phyloP scores from a whole-genome alignment of 1,140 invertebrate species.

The Euura saliciscinereae region DNA sequence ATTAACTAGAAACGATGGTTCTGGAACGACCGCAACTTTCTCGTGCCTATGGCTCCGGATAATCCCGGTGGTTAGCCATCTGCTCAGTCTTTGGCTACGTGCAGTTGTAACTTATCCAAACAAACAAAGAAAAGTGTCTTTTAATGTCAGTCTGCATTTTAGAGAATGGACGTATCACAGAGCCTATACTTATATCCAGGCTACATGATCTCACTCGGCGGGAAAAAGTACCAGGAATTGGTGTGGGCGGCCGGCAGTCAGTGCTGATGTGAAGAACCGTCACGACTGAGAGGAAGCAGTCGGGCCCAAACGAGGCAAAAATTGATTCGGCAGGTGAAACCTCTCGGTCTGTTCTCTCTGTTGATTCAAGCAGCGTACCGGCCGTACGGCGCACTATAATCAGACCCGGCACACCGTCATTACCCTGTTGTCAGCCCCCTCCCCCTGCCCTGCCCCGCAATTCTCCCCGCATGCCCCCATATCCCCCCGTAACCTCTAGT shows the following conservation, averaged over 20 bases:
- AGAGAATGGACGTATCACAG: background rate
- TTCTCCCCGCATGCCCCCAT: background rate
- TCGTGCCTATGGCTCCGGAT: no score
- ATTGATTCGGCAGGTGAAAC: slow-evolving; percentile 42
- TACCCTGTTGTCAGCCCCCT: slow-evolving; percentile 41
- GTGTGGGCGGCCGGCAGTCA: background rate
- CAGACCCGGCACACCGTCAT: slow-evolving; percentile 42
- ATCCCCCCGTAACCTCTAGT: slow-evolving; percentile 3
- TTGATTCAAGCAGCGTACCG: slow-evolving; percentile 46
- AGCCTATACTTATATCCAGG: background rate
- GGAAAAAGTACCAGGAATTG: background rate
- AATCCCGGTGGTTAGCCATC: background rate
- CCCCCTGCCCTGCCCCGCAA: background rate
- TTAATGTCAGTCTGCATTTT: background rate
- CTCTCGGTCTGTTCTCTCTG: slow-evolving; percentile 43
- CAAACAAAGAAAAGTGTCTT: slow-evolving; percentile 15
- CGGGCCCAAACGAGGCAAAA: slow-evolving; percentile 14
- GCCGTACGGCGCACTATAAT: slow-evolving; percentile 41
- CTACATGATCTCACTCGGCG: background rate
- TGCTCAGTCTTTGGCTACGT: background rate
- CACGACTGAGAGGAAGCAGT: background rate
- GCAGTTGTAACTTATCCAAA: background rate
- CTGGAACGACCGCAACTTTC: background rate
- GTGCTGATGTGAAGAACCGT: no score
- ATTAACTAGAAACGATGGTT: background rate